phyloP scores from a whole-genome alignment of 37 sponge, comb jelly and placozoan species.

The Ephydatia muelleri region DNA sequence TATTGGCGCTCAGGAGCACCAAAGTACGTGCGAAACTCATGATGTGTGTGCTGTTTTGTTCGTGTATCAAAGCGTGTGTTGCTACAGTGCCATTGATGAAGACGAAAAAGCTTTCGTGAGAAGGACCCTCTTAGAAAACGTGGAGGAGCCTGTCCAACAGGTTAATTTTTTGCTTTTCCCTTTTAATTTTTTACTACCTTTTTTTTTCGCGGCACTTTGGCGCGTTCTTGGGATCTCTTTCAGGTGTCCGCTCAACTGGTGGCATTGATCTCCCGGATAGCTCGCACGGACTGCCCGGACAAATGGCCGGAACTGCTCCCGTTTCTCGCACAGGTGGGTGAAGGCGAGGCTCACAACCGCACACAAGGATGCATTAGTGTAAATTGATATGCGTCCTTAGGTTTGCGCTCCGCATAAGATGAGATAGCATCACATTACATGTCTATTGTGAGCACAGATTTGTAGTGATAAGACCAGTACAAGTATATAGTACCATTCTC shows the following conservation, averaged over 20 bases:
- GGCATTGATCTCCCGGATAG: slow-evolving; percentile 70
- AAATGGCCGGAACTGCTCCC: slow-evolving; percentile 89
- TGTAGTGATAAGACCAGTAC: no score
- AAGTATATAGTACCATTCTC: no score
- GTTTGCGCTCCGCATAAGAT: no score
- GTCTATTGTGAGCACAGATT: no score
- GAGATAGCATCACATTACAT: no score
- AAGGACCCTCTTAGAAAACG: slow-evolving; percentile 33
- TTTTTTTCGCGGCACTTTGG: background rate
- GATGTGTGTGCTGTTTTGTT: background rate
- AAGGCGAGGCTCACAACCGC: background rate
- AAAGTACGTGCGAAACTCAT: slow-evolving; percentile 13
- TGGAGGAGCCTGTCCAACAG: slow-evolving; percentile 76
- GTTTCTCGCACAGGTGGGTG: slow-evolving; percentile 53
- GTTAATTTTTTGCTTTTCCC: slow-evolving; percentile 7
- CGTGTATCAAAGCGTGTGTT: background rate
- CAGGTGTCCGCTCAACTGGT: slow-evolving; percentile 68
- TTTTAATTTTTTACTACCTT: background rate
- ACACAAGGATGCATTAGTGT: background rate
- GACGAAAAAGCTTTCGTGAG: slow-evolving; percentile 59
- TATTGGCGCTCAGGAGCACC: slow-evolving; percentile 76
- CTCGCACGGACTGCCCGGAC: slow-evolving; percentile 74
- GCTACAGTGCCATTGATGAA: slow-evolving; percentile 40
- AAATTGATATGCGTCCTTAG: no score
- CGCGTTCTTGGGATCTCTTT: background rate